Percentiles rank a stretch among this genome's conserved stretches.
These are phyloP conservation scores for Pangasius mekongensis DNA, from an alignment of 2,797 vertebrate species.

Conservation along the genomic window DNA sequence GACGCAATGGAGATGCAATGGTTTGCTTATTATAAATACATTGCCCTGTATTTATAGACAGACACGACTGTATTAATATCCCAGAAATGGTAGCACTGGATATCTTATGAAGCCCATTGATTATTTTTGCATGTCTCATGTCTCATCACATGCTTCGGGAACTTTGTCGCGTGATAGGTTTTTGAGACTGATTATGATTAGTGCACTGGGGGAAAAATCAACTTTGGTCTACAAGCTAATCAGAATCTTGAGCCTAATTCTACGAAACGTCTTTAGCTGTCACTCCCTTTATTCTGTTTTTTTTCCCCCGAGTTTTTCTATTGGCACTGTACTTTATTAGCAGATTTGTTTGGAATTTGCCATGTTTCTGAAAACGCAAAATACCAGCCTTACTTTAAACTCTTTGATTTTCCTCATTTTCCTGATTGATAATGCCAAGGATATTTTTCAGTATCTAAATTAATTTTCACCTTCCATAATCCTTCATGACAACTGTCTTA, in stretches of 20 bases:
- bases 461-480: neutral
- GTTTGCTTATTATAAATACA: slow-evolving; percentile 65
- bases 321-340: neutral
- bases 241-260: slow-evolving; percentile 19
- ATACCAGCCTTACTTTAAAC: neutral
- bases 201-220: neutral
- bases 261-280: neutral
- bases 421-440: neutral
- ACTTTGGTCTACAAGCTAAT: slow-evolving; percentile 39
- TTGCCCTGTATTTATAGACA: slow-evolving; percentile 66
- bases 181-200: neutral
- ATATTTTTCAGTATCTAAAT: neutral
- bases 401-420: too few relatives aligned
- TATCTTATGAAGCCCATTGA: slow-evolving; percentile 57
- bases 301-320: neutral
- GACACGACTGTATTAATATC: slow-evolving; percentile 63
- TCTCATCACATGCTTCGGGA: slow-evolving; percentile 30
- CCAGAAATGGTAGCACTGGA: slow-evolving; percentile 55
- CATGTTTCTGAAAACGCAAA: neutral
- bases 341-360: neutral
- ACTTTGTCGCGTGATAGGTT: neutral
- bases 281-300: neutral
- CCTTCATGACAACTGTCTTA: neutral
- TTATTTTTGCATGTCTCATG: slow-evolving; percentile 41
- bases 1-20: slow-evolving; percentile 60